Percentiles rank a stretch among this genome's conserved stretches.
phyloP scores from a whole-genome alignment of 2,113 vertebrate genomes.

The Nannobrachium achirus region DNA sequence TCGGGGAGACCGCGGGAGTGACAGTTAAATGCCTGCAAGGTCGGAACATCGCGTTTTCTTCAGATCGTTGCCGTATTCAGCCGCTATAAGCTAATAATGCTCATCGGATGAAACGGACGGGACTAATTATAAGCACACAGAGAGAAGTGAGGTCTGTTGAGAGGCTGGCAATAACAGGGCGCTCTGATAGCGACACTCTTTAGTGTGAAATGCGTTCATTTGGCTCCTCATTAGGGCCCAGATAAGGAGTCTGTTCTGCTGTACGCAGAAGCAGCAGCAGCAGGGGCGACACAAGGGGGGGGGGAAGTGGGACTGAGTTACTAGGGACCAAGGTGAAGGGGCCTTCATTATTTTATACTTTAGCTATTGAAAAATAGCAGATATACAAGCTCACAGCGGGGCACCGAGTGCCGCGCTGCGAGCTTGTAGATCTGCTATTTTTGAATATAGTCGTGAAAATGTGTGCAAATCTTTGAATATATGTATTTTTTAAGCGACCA shows the following conservation, averaged over 20 bases:
- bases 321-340: too few relatives aligned
- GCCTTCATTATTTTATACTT: too few relatives aligned
- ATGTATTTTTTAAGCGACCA: too few relatives aligned
- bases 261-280: too few relatives aligned
- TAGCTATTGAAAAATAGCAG: too few relatives aligned
- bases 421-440: too few relatives aligned
- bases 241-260: constrained; percentile 13
- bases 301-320: too few relatives aligned
- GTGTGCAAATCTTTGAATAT: too few relatives aligned
- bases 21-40: background rate
- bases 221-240: constrained; percentile 46
- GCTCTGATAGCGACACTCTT: constrained; percentile 35
- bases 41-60: background rate
- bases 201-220: constrained; percentile 34
- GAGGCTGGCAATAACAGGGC: constrained; percentile 27
- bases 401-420: too few relatives aligned
- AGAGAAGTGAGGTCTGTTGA: constrained; percentile 39
- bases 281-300: background rate
- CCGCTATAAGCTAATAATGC: constrained; percentile 29
- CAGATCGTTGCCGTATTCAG: too few relatives aligned
- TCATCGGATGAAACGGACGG: constrained; percentile 48
- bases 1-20: background rate
- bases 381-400: too few relatives aligned
- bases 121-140: constrained; percentile 51
- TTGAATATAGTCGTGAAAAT: too few relatives aligned